A percentile compares a stretch with the other conserved stretches of the same genome.
These are phyloP conservation scores for Meloe dianella DNA, from an alignment of 2,888 invertebrate species.

Conservation along the genomic window DNA sequence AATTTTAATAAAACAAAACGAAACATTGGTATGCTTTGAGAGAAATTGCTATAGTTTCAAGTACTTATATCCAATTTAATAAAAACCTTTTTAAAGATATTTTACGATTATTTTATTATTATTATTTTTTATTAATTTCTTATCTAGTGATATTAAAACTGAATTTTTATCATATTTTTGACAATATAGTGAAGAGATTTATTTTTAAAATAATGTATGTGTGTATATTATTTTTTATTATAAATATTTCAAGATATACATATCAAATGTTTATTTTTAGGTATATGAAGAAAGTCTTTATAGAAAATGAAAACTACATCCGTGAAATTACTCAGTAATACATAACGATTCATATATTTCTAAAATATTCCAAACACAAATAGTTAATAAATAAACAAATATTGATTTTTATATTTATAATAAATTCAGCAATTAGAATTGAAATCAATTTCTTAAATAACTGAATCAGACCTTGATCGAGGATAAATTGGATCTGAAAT, in stretches of 20 bases:
- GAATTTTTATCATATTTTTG: not conserved
- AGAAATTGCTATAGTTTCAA: not conserved
- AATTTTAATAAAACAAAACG: not conserved
- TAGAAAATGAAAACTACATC: not conserved
- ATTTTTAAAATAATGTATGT: not conserved
- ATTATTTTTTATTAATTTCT: no score
- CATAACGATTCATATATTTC: no score
- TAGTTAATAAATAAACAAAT: no score
- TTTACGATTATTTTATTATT: not conserved
- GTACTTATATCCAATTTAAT: not conserved
- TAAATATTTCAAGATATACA: not conserved
- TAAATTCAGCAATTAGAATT: no score
- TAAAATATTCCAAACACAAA: no score
- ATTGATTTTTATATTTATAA: not conserved
- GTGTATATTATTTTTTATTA: not conserved
- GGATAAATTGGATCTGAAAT: no score
- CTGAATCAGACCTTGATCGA: no score
- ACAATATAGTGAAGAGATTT: not conserved
- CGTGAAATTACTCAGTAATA: not conserved
- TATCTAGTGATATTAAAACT: not conserved
- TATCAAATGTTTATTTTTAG: not conserved
- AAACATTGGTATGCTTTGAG: not conserved
- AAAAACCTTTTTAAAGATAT: no score
- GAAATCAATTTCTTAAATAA: no score
- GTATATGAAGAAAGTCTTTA: not conserved